Conservation (phyloP, 2,888 invertebrate genomes). For the Chalcis sispes region DNA sequence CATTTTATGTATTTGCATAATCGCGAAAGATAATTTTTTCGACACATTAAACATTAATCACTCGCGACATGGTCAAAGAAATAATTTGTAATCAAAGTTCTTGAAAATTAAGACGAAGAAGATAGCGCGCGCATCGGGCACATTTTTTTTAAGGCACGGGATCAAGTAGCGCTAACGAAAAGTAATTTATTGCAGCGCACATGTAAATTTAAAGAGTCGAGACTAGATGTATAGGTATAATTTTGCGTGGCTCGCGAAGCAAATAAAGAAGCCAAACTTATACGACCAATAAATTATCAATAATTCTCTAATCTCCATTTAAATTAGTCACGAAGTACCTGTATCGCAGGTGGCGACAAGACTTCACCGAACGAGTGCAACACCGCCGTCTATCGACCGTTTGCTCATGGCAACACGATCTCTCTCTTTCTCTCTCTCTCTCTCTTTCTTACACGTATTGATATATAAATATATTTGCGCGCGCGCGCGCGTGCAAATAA, state of each 20-base stretch:
- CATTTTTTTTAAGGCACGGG: conserved; percentile 4
- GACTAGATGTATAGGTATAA: conserved; percentile 27
- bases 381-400: no score
- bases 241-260: no score
- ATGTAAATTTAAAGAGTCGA: conserved; percentile 32
- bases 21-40: no score
- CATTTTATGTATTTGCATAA: no score
- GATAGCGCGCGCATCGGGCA: conserved; percentile 27
- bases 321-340: conserved; percentile 49
- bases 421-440: conserved; percentile 16
- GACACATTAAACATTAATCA: not conserved
- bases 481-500: conserved; percentile 61
- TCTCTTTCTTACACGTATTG: conserved; percentile 1
- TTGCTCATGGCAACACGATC: no score
- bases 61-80: conserved; percentile 27
- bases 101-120: no score
- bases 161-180: conserved; percentile 43
- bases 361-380: conserved; percentile 43
- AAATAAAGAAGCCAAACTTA: conserved; percentile 25
- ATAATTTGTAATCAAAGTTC: conserved; percentile 16
- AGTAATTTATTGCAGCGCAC: conserved; percentile 39
- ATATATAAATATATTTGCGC: no score
- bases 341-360: conserved; percentile 55
- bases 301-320: conserved; percentile 52
- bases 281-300: conserved; percentile 52